Evolutionary conservation across 1,140 invertebrate genomes (phyloP).

Genomic region (Lepidurus couesii): DNA sequence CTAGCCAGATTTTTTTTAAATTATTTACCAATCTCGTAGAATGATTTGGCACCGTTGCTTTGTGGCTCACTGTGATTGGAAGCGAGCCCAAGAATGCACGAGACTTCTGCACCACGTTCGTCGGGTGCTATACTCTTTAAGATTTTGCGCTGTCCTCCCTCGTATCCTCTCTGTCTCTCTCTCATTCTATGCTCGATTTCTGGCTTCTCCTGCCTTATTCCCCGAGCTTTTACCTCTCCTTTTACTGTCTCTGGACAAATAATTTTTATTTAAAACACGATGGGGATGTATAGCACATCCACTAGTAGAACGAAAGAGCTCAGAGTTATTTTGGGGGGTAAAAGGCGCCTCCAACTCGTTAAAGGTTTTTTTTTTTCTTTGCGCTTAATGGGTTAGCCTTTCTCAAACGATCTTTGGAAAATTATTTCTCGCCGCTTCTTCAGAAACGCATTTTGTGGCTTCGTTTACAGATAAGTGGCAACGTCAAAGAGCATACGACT

Average conservation of each 20-base stretch:
- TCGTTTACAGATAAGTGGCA: too few species aligned
- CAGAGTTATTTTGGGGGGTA: slow-evolving; percentile 6
- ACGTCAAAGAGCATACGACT: too few species aligned
- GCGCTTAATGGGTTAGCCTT: slow-evolving; percentile 20
- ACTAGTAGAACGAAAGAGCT: background rate
- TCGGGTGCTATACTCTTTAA: background rate
- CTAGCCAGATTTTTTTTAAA: background rate
- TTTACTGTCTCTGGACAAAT: background rate
- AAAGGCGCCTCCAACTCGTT: background rate
- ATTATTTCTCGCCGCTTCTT: background rate
- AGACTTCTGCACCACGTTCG: background rate
- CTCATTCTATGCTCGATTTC: background rate
- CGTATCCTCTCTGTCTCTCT: background rate
- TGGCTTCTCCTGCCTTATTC: background rate
- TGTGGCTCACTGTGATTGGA: slow-evolving; percentile 3
- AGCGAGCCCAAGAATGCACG: slow-evolving; percentile 8
- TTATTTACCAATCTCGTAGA: background rate
- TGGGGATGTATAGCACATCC: slow-evolving; percentile 18
- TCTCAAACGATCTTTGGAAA: background rate
- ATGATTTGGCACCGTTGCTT: slow-evolving; percentile 18
- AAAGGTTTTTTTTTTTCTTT: background rate
- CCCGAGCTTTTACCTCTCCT: background rate
- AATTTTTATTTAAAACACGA: background rate
- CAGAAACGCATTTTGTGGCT: too few species aligned
- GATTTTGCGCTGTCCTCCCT: background rate